Evolutionary conservation across 1,140 invertebrate species (phyloP).

Genomic region (Drosophila quadrilineata): DNA sequence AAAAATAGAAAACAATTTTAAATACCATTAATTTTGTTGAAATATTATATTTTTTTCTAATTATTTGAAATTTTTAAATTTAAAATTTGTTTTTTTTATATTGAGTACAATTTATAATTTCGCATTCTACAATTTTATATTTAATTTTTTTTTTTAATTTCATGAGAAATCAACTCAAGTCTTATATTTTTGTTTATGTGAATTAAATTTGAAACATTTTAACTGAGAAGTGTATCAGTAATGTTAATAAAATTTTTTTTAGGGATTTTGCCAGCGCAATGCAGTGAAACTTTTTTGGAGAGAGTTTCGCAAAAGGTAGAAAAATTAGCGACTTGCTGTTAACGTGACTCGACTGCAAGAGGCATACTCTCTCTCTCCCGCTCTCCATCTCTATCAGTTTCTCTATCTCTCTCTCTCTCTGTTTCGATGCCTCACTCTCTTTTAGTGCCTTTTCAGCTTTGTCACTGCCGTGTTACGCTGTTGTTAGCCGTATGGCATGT

Average conservation of each 20-base stretch:
- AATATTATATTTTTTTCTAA: no score
- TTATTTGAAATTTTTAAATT: no score
- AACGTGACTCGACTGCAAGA: slow-evolving; percentile 68
- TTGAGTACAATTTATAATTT: no score
- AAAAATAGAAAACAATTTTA: no score
- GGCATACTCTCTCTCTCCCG: not conserved
- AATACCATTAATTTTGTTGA: no score
- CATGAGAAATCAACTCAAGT: no score
- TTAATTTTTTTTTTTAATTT: no score
- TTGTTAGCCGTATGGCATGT: slow-evolving; percentile 50
- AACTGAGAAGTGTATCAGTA: not conserved
- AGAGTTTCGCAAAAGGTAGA: slow-evolving; percentile 53
- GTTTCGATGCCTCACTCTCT: no score
- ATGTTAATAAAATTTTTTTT: not conserved
- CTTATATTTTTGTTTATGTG: no score
- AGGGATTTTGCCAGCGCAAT: slow-evolving; percentile 38
- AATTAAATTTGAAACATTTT: no score
- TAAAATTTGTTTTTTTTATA: no score
- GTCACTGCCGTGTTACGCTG: slow-evolving; percentile 8
- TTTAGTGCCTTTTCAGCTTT: not conserved
- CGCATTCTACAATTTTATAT: no score
- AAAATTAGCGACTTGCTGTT: slow-evolving; percentile 73
- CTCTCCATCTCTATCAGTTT: not conserved
- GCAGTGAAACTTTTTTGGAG: slow-evolving; percentile 56
- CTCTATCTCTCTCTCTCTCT: not conserved